phyloP scores from a whole-genome alignment of 1,140 invertebrate genomes.

The Drosophila nannoptera region DNA sequence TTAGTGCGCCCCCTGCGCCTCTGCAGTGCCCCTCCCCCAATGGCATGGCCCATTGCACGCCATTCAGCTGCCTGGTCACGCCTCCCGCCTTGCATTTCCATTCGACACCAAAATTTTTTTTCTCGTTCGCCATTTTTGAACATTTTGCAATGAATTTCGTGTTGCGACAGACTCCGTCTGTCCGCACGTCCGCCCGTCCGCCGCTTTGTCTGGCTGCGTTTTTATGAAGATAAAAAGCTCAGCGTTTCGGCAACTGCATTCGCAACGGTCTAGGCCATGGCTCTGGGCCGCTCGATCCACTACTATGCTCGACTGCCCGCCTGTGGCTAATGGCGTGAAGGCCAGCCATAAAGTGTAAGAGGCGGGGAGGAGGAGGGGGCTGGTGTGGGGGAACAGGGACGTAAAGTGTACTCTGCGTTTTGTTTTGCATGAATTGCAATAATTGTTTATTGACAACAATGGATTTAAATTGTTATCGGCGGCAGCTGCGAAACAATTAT shows the following conservation, averaged over 20 bases:
- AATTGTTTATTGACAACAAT: slow-evolving; percentile 74
- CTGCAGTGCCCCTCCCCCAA: slow-evolving; percentile 5
- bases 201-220: slow-evolving; percentile 46
- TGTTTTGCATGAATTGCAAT: slow-evolving; percentile 59
- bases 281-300: slow-evolving; percentile 43
- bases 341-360: too few relatives aligned
- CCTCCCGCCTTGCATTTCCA: slow-evolving; percentile 35
- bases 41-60: slow-evolving; percentile 21
- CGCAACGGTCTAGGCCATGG: slow-evolving; percentile 43
- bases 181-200: slow-evolving; percentile 20
- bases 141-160: slow-evolving; percentile 68
- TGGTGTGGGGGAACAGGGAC: not conserved
- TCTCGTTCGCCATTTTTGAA: slow-evolving; percentile 48
- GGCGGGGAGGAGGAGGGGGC: slow-evolving; percentile 15
- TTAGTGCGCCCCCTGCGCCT: slow-evolving; percentile 48
- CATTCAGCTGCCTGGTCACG: not conserved
- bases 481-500: slow-evolving; percentile 66
- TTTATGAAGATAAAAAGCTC: slow-evolving; percentile 77
- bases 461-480: slow-evolving; percentile 74
- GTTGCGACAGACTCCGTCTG: slow-evolving; percentile 19
- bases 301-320: slow-evolving; percentile 32
- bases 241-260: slow-evolving; percentile 44
- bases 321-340: slow-evolving; percentile 56
- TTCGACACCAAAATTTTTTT: slow-evolving; percentile 33
- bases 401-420: slow-evolving; percentile 7